Evolutionary conservation across 2,113 vertebrate genomes (phyloP).

Genomic region (Clarias magur): DNA sequence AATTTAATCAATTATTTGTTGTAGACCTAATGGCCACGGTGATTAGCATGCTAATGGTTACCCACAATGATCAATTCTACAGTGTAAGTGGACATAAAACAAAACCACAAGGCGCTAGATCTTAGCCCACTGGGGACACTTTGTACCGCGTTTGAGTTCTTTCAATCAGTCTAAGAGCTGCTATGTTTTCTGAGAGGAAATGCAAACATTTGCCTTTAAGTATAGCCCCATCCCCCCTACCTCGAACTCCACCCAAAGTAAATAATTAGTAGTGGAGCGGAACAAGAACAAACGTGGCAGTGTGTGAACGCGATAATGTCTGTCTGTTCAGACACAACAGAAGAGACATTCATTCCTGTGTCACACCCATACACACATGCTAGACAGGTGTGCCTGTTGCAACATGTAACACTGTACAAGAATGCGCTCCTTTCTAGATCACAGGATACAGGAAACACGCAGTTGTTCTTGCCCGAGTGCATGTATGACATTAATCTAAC

Average conservation of each 20-base stretch:
- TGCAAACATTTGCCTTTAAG: constrained; percentile 31
- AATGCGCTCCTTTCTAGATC: constrained; percentile 17
- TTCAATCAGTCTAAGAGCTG: constrained; percentile 14
- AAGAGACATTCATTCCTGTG: constrained; percentile 37
- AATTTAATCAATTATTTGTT: background rate
- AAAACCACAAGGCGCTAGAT: constrained; percentile 2
- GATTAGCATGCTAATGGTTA: constrained; percentile 23
- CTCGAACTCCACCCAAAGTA: constrained; percentile 6
- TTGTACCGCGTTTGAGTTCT: background rate
- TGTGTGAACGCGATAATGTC: constrained; percentile 30
- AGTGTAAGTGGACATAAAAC: constrained; percentile 7
- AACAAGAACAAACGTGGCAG: constrained; percentile 27
- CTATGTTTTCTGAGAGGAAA: constrained; percentile 12
- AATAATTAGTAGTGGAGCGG: constrained; percentile 35
- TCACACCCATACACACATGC: constrained; percentile 22
- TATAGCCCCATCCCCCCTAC: too few relatives aligned
- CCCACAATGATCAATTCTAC: constrained; percentile 2
- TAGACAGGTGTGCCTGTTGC: constrained; percentile 45
- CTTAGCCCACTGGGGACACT: constrained; percentile 1
- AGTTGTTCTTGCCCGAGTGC: background rate
- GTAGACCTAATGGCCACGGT: constrained; percentile 18
- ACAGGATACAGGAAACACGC: background rate
- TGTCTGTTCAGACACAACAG: constrained; percentile 49
- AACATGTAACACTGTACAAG: constrained; percentile 38
- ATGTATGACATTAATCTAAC: background rate